phyloP scores from a whole-genome alignment of 2,797 vertebrate genomes.

The Halcyon chelicuti region DNA sequence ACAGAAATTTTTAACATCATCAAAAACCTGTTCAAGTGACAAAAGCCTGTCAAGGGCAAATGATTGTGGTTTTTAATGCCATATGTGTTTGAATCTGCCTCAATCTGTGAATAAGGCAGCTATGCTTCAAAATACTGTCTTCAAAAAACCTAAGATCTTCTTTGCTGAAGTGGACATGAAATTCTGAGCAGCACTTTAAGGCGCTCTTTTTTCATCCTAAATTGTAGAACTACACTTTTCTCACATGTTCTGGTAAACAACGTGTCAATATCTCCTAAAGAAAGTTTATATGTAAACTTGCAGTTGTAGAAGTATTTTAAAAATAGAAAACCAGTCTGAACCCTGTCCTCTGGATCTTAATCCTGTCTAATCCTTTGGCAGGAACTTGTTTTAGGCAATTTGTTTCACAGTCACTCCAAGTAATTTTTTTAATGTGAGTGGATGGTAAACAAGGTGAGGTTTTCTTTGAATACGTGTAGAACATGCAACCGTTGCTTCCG shows the following conservation, averaged over 20 bases:
- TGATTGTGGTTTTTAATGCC: neutral
- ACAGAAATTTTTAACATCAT: neutral
- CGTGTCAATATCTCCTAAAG: neutral
- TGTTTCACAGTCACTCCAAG: neutral
- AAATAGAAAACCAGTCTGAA: neutral
- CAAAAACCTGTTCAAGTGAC: neutral
- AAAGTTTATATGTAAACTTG: neutral
- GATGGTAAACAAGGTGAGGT: neutral
- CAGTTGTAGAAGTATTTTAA: neutral
- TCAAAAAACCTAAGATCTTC: neutral
- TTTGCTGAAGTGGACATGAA: accelerated
- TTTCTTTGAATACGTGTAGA: neutral
- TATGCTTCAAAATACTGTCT: neutral
- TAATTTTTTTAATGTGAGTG: neutral
- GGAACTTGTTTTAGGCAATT: neutral
- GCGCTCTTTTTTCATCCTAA: neutral
- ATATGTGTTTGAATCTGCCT: neutral
- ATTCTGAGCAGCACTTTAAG: neutral
- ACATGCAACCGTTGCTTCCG: neutral
- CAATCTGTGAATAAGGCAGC: accelerated
- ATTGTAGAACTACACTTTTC: neutral
- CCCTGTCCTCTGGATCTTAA: neutral
- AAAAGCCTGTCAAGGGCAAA: neutral
- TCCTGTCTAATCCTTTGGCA: constrained; percentile 13
- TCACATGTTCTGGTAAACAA: neutral